Evolutionary conservation across 2,888 invertebrate species (phyloP), one percentile per base, ranked within the genome.

Genomic region (Coleophora flavipennella): DNA sequence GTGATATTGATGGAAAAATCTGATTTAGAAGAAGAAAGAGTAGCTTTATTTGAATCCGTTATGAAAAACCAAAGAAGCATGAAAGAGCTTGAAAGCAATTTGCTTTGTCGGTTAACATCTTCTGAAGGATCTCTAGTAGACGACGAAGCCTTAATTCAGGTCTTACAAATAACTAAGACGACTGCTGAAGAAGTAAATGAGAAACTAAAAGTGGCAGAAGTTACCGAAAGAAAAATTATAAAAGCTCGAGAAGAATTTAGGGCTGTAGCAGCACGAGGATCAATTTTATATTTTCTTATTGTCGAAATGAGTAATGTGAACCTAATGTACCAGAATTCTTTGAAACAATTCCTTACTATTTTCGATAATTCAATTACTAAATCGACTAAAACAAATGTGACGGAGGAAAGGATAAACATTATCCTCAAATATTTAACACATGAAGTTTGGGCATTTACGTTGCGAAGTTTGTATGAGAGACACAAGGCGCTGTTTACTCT

Each of bases 291-390:
- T 65, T 98, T 98, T 67, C 85, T 98, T 31, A 97, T 98, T 45
- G 97, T 97, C 0, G 97, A 98, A 83, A 97, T 98, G 97, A 95
- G 95, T 59, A 92, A 95, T 63, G 97, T 98, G 0, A 97, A 97
- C 64, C 89, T 91, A 8, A 98, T 98, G 97, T 98, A 98, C 65
- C 98, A 98, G 73, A 97, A 97, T 55, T 96, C 97, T 0, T 80
- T 98, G 36, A 95, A 95, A 62, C 97, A 98, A 68, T 98, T 98
- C 77, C 80, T 98, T 33, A 94, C 90, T 9, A 92, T 97, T 46
- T 98, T 98, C 65, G 97, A 98, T 67, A 92, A 91, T 58, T 96
- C 97, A 0, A 97, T 98, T 50, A 93, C 92, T 0, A 95, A 94
- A 77, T 96, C 97, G 0, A 88, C 90, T 7, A 96, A 95, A 71